These are phyloP conservation scores for Saccopteryx leptura DNA, from an alignment of 2,113 vertebrate species.

Conservation along the genomic window DNA sequence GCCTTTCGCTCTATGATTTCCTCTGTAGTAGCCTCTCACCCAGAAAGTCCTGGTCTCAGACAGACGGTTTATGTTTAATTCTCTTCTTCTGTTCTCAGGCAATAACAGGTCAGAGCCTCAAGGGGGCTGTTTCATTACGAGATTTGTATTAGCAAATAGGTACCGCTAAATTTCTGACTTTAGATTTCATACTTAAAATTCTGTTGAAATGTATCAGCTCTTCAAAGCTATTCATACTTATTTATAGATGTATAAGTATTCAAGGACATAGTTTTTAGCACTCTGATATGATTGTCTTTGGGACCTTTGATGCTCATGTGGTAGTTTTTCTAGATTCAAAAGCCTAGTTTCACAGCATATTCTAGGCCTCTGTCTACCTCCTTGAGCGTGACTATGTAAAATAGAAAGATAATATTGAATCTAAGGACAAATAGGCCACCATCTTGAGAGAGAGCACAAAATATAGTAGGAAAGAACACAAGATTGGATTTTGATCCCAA, in stretches of 20 bases:
- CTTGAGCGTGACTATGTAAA: background rate
- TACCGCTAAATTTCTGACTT: background rate
- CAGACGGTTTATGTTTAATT: background rate
- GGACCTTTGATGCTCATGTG: background rate
- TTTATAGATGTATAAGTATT: background rate
- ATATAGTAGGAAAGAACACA: background rate
- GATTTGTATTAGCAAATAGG: background rate
- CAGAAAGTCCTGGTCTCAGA: slow-evolving; percentile 3
- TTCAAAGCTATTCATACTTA: background rate
- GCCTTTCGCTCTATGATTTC: background rate
- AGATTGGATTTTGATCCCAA: background rate
- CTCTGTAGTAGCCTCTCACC: background rate
- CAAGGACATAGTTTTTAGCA: background rate
- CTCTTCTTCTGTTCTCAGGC: background rate
- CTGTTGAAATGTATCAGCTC: background rate
- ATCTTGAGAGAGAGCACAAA: background rate
- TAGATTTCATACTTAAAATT: slow-evolving; percentile 39
- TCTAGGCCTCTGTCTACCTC: background rate
- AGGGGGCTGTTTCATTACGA: background rate
- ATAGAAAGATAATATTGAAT: background rate
- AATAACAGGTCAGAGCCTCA: background rate
- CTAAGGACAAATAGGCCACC: background rate
- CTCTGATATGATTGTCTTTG: background rate
- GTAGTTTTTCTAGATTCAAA: background rate
- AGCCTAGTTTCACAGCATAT: background rate